Evolutionary conservation across 2,113 vertebrate genomes (phyloP), one percentile per base, ranked within the genome.

Genomic region (Phoxinus phoxinus): DNA sequence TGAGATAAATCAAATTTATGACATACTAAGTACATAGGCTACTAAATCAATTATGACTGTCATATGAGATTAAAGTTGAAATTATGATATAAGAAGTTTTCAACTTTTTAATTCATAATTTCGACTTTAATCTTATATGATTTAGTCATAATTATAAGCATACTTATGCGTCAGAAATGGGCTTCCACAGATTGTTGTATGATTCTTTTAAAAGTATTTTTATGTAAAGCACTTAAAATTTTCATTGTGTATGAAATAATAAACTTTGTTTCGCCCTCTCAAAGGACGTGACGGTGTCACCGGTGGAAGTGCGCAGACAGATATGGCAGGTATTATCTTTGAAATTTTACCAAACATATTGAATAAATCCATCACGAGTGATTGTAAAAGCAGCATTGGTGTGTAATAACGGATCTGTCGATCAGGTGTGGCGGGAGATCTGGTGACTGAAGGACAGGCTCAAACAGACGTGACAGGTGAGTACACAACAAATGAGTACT

Each of bases 381-480:
- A 30, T 13, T 78, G 75, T 78, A n/a, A 30, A n/a, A 27, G 67
- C 17, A 41, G 69, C 9, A 41, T n/a, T 53, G 30, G 41, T 0
- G 23, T 80, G 58, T 58, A 84, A 25, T 69, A 41, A 81, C 11
- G 19, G 7, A 32, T 27, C 19, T 85, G n/a, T 81, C 35, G 51
- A 59, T 76, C 81, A 91, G 90, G 86, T 86, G 56, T 80, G 37
- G 59, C 23, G 32, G 73, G 75, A 19, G 85, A 90, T 84, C 53
- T 59, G 23, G 81, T 88, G 35, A 91, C 88, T 48, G 88, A 77
- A 48, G 85, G 83, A 65, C 77, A 89, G 19, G 51, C 21, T 46
- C 83, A 80, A 53, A 84, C 87, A 51, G 87, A 88, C 10, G n/a
- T 85, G 23, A 88, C 84, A 65, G 86, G 91, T 90, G 89, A 89